Evolutionary conservation across 37 sponge, comb jelly and placozoan genomes (phyloP), one percentile per base, ranked within the genome.

Genomic region (Geodia barretti): DNA sequence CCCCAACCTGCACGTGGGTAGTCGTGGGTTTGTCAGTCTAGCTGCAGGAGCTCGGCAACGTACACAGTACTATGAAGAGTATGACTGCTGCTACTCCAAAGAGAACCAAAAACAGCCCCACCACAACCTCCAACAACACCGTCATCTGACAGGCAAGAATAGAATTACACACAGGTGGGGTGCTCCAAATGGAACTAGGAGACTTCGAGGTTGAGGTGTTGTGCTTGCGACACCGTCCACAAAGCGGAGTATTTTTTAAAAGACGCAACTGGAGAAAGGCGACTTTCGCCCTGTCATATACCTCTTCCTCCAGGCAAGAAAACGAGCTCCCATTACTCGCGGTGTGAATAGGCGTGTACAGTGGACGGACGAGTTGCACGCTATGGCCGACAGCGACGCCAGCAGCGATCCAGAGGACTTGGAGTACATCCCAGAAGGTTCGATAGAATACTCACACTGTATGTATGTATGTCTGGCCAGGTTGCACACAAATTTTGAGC

Each of bases 381-480:
- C n/a, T n/a, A 76, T 90, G 87, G 82, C 66, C 1, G 91, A 82
- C 41, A 31, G 69, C 3, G 80, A 87, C 68, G n/a, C 41, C 1
- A 80, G 76, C 59, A 84, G 64, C 28, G 82, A 80, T 68, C 82
- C 91, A 0, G 91, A 83, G 28, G 92, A 92, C 36, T 84, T 83
- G 42, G 92, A 92, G 24, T 92, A 92, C 43, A 70, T 87, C 39
- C 92, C 92, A 62, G 92, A 84, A 83, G 91, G 91, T 91, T 32
- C 25, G 2, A 36, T 37, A 32, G 25, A 64, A 4, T 30, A 70
- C 35, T 35, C 38, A 70, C 7, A 70, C 4, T 35, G 38, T 17
- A 70, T 11, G n/a, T n/a, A n/a, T n/a, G n/a, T n/a, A n/a, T n/a
- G n/a, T n/a, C n/a, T n/a, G n/a, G n/a, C n/a, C n/a, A n/a, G 4